Evolutionary conservation across 23 tunicate genomes (phyloP).

Genomic region (Botrylloides violaceus): DNA sequence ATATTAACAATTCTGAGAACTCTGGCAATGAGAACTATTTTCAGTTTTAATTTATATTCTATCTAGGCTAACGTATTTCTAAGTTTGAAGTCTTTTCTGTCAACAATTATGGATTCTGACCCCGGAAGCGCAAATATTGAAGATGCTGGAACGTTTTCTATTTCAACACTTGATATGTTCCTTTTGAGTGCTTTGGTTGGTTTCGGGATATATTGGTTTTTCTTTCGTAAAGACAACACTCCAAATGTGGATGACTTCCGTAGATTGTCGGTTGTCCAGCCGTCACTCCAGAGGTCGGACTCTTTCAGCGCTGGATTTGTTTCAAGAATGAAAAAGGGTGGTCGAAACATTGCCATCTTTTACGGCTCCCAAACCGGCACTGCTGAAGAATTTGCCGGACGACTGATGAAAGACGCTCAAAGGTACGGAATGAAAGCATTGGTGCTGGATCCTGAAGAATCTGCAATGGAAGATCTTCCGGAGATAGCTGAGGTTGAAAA

Average conservation of each 20-base stretch:
- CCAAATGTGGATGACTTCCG: slow-evolving; percentile 52
- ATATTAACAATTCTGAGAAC: too few species aligned
- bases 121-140: slow-evolving; percentile 14
- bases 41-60: too few species aligned
- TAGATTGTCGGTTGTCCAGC: slow-evolving; percentile 64
- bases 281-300: slow-evolving; percentile 37
- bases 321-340: slow-evolving; percentile 71
- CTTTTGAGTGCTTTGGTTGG: slow-evolving; percentile 59
- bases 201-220: slow-evolving; percentile 68
- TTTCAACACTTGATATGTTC: slow-evolving; percentile 77
- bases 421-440: slow-evolving; percentile 96
- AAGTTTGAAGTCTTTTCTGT: too few species aligned
- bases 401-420: slow-evolving; percentile 88
- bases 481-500: slow-evolving; percentile 64
- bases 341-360: slow-evolving; percentile 69
- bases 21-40: too few species aligned
- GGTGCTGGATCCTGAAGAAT: slow-evolving; percentile 95
- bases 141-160: slow-evolving; percentile 28
- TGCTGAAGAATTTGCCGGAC: slow-evolving; percentile 89
- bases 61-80: too few species aligned
- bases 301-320: slow-evolving; percentile 62
- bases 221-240: slow-evolving; percentile 66
- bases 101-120: slow-evolving; percentile 4
- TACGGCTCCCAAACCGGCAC: slow-evolving; percentile 99
- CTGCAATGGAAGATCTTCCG: slow-evolving; percentile 62